phyloP scores from a whole-genome alignment of 2,797 vertebrate species.

The Urophycis tenuis region DNA sequence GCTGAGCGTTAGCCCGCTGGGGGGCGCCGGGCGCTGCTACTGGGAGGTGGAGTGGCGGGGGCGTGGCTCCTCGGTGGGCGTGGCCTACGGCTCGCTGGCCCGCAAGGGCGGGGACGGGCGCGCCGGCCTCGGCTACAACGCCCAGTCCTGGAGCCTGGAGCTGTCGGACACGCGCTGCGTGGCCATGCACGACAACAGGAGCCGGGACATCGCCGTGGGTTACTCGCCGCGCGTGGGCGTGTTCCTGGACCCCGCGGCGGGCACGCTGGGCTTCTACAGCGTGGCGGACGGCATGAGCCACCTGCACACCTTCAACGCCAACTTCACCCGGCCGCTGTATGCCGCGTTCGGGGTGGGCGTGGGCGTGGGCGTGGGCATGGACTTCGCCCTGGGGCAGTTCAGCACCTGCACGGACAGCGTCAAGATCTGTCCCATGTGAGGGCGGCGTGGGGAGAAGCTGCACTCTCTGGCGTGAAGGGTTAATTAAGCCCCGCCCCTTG shows the following conservation, averaged over 20 bases:
- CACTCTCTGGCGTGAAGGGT: too few relatives aligned
- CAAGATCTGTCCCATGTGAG: constrained; percentile 70
- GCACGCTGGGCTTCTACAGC: constrained; percentile 65
- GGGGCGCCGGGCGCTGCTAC: constrained; percentile 59
- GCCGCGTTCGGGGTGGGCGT: constrained; percentile 71
- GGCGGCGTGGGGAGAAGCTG: neutral
- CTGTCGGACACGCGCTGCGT: constrained; percentile 72
- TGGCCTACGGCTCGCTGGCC: constrained; percentile 55
- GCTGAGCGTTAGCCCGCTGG: constrained; percentile 55
- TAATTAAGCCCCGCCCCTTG: too few relatives aligned
- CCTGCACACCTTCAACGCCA: constrained; percentile 64
- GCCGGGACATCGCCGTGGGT: constrained; percentile 66
- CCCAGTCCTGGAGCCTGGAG: constrained; percentile 75
- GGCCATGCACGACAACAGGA: constrained; percentile 71
- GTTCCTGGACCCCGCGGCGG: constrained; percentile 58
- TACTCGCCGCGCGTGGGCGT: constrained; percentile 72
- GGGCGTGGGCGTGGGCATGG: constrained; percentile 70
- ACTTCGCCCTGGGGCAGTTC: constrained; percentile 74
- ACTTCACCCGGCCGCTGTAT: constrained; percentile 67
- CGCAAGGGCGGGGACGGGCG: constrained; percentile 65
- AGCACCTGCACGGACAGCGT: constrained; percentile 66
- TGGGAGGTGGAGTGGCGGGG: constrained; percentile 78
- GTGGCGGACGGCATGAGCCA: constrained; percentile 66
- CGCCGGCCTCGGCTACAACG: constrained; percentile 73
- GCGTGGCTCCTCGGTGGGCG: constrained; percentile 66